Conservation (phyloP, 2,888 invertebrate genomes). For the Aspidapion aeneum region DNA sequence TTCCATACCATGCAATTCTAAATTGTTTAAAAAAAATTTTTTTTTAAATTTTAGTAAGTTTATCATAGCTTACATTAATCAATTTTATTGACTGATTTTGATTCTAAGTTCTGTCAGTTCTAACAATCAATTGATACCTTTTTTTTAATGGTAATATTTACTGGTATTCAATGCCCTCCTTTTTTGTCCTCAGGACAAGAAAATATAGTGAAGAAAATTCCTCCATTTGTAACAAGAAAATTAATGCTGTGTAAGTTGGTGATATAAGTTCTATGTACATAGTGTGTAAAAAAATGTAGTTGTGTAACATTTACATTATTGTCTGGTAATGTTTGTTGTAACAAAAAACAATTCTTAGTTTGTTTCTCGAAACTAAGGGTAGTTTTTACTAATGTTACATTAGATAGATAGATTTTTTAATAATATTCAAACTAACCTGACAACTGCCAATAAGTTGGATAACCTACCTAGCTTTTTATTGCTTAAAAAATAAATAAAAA, state of each 20-base stretch:
- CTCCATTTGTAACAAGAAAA: slow-evolving; percentile 5
- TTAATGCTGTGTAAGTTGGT: slow-evolving; percentile 23
- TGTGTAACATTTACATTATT: slow-evolving; percentile 3
- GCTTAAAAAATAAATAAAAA: neutral
- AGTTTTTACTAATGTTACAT: neutral
- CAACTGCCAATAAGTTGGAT: neutral
- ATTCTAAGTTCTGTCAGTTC: too few relatives aligned
- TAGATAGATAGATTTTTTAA: neutral
- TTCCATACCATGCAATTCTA: too few relatives aligned
- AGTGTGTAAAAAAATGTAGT: slow-evolving; percentile 20
- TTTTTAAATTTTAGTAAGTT: too few relatives aligned
- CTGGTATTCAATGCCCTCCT: too few relatives aligned
- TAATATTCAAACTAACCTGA: neutral
- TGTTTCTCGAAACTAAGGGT: neutral
- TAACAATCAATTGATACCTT: too few relatives aligned
- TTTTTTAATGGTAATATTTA: too few relatives aligned
- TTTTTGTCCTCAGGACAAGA: too few relatives aligned
- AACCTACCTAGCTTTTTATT: neutral
- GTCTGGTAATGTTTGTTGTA: neutral
- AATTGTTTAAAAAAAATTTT: too few relatives aligned
- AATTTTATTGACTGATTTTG: too few relatives aligned
- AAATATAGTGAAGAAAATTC: neutral
- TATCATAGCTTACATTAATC: too few relatives aligned
- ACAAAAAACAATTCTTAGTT: neutral
- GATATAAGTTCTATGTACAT: slow-evolving; percentile 23